Percentiles rank a stretch among this genome's conserved stretches.
phyloP scores from a whole-genome alignment of 2,797 vertebrate species.

The Sebastolobus altivelis region DNA sequence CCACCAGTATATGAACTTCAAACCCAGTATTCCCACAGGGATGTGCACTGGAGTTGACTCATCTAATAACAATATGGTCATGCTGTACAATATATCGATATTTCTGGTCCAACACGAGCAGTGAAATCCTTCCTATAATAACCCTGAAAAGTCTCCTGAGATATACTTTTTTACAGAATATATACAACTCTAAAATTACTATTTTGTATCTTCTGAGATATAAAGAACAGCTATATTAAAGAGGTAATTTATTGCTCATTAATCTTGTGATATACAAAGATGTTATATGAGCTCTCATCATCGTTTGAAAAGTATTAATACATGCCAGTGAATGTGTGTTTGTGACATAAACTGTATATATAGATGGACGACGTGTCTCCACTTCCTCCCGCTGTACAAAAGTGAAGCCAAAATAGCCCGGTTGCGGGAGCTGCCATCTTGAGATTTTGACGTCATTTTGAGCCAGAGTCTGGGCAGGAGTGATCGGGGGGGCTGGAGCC shows the following conservation, averaged over 20 bases:
- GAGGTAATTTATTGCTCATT: constrained; percentile 80
- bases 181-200: constrained; percentile 82
- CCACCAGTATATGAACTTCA: constrained; percentile 44
- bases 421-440: too few relatives aligned
- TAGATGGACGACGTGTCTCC: too few relatives aligned
- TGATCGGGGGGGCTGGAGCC: too few relatives aligned
- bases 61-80: constrained; percentile 55
- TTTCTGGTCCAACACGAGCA: constrained; percentile 56
- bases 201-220: constrained; percentile 86
- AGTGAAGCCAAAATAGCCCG: not conserved
- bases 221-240: constrained; percentile 81
- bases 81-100: constrained; percentile 57
- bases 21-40: constrained; percentile 39
- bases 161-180: constrained; percentile 86
- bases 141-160: constrained; percentile 62
- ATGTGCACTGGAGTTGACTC: constrained; percentile 50
- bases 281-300: constrained; percentile 57
- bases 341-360: constrained; percentile 45
- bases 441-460: too few relatives aligned
- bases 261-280: constrained; percentile 70
- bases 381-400: constrained; percentile 31
- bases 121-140: constrained; percentile 49
- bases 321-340: constrained; percentile 79
- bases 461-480: too few relatives aligned
- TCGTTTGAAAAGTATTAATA: constrained; percentile 71